Base-by-base conservation (phyloP, 2,888 invertebrate genomes). In the Lissonota sp. region DNA sequence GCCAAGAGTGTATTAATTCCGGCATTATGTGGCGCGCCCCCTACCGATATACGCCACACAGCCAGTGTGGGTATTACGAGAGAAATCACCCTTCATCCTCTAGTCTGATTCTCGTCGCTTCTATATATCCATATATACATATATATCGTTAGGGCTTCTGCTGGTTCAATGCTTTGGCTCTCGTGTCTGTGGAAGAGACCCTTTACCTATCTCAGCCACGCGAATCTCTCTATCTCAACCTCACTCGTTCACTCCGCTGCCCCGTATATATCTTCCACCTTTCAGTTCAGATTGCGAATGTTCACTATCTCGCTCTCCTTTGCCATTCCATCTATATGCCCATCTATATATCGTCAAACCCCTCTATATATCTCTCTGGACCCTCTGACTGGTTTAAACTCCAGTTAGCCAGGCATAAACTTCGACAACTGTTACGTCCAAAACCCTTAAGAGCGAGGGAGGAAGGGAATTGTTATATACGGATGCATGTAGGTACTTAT, bases 351-450 rank as follows among this genome's bases (percentile, higher is more conserved):
- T 70, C 55, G 26, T 37, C n/a, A 57, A 44, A 46, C 37, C 12
- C 7, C 51, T 37, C 26, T 80, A 77, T 83, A 83, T 71, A 40
- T 80, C 70, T 75, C 79, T 82, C 82, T 83, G 82, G 63, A 83
- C 72, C 72, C 78, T 82, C 81, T 66, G 79, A 80, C 76, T 69
- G 74, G 77, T 83, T 83, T 84, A 79, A 84, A 83, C 76, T 83
- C 79, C 60, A 80, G 83, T 83, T 82, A 83, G 82, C 71, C 79
- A 64, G 77, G 82, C 83, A 83, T 83, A 77, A 84, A 83, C 73
- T 83, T 82, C 82, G 84, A 84, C 84, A 85, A 85, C 84, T 84
- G 84, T 83, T 84, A 81, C 82, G 74, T 83, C 62, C 78, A 46
- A 82, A 82, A 70, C 40, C 51, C 44, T 46, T 67, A 69, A 67